A percentile compares a stretch with the other conserved stretches of the same genome.
phyloP scores from a whole-genome alignment of 37 sponge, comb jelly and placozoan species.

The Aphrocallistes beatrix region DNA sequence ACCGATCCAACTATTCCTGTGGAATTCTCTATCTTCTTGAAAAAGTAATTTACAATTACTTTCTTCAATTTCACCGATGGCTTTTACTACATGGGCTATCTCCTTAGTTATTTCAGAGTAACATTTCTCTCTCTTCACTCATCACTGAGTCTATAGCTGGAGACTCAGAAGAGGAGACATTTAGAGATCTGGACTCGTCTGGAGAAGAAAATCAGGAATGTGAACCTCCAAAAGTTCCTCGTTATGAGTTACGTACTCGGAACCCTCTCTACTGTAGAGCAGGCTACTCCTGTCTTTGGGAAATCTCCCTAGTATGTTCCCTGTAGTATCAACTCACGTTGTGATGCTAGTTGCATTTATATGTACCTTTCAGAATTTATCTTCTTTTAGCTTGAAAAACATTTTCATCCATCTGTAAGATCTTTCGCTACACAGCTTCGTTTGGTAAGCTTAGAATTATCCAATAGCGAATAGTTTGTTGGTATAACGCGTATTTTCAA shows the following conservation, averaged over 20 bases:
- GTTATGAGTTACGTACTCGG: background rate
- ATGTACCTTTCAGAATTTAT: background rate
- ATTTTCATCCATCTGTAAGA: constrained; percentile 81
- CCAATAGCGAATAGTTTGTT: background rate
- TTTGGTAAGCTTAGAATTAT: constrained; percentile 22
- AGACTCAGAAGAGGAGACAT: constrained; percentile 53
- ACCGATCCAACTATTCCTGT: constrained; percentile 63
- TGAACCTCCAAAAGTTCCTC: background rate
- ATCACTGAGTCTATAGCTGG: background rate
- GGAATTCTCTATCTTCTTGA: constrained; percentile 59
- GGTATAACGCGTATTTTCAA: background rate
- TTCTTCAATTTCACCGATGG: background rate
- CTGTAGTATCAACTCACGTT: background rate
- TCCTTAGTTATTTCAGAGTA: background rate
- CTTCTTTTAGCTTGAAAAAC: constrained; percentile 41
- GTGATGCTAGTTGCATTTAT: background rate
- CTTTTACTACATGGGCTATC: background rate
- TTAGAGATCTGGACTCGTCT: constrained; percentile 33
- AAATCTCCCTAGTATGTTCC: constrained; percentile 38
- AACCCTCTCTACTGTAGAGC: constrained; percentile 73
- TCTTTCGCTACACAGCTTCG: constrained; percentile 45
- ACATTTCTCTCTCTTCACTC: background rate
- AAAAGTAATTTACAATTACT: constrained; percentile 20
- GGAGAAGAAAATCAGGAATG: background rate
- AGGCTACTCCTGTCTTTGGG: constrained; percentile 71